These are phyloP conservation scores for Puntigrus tetrazona DNA, from an alignment of 2,113 vertebrate species.

Conservation along the genomic window DNA sequence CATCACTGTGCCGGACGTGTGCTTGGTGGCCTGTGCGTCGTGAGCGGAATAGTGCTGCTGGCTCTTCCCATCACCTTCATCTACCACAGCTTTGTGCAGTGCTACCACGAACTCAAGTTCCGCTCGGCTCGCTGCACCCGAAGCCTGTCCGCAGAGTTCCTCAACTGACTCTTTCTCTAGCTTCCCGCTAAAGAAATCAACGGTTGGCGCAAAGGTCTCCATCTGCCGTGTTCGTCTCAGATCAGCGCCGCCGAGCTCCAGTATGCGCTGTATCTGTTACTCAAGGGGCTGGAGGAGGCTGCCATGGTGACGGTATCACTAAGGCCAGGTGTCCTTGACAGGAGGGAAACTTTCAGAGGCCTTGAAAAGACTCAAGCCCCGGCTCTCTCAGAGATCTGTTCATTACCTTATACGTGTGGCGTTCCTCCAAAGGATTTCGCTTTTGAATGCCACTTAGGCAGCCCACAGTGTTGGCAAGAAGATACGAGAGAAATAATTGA, in stretches of 20 bases:
- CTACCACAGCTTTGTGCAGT: slow-evolving; percentile 97
- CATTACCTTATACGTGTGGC: slow-evolving; percentile 24
- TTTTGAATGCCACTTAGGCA: slow-evolving; percentile 43
- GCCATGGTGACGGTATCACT: slow-evolving; percentile 42
- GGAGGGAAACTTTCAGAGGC: slow-evolving; percentile 38
- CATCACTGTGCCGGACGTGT: slow-evolving; percentile 88
- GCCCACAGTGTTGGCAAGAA: slow-evolving; percentile 41
- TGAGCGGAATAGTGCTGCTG: slow-evolving; percentile 92
- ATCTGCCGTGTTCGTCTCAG: background rate
- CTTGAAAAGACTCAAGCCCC: slow-evolving; percentile 33
- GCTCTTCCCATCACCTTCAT: slow-evolving; percentile 97
- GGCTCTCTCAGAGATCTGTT: slow-evolving; percentile 11
- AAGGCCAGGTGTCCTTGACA: slow-evolving; percentile 44
- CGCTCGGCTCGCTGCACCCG: slow-evolving; percentile 83
- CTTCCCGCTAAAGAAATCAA: background rate
- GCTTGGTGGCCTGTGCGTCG: slow-evolving; percentile 92
- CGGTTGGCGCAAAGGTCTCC: background rate
- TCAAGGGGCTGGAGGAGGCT: slow-evolving; percentile 30
- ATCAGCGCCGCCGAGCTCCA: background rate
- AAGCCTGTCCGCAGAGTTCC: slow-evolving; percentile 84
- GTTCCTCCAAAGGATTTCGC: slow-evolving; percentile 38
- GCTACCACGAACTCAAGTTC: slow-evolving; percentile 93
- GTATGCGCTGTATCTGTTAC: background rate
- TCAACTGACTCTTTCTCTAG: slow-evolving; percentile 79
- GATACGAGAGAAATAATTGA: slow-evolving; percentile 15